Evolutionary conservation across 2,113 vertebrate species (phyloP).

Genomic region (Eretmochelys imbricata): DNA sequence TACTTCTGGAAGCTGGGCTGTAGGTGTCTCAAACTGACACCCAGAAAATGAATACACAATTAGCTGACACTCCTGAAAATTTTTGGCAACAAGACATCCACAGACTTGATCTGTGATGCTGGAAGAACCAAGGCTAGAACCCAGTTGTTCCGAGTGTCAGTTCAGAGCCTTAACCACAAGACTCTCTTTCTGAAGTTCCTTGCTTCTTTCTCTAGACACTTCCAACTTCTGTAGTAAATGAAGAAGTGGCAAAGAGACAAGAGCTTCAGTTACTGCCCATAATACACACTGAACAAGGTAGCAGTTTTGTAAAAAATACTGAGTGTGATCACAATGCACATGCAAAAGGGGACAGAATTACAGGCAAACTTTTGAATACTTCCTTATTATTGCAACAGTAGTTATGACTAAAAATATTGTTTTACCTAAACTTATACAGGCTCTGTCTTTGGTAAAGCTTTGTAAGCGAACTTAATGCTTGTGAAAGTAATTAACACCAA

Average conservation of each 20-base stretch:
- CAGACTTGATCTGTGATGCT: too few relatives aligned
- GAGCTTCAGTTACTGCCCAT: background rate
- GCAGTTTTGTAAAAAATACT: background rate
- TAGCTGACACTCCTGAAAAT: conserved; percentile 32
- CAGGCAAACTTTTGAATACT: background rate
- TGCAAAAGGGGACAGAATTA: background rate
- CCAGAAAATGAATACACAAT: conserved; percentile 16
- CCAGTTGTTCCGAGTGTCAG: background rate
- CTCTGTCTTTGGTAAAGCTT: background rate
- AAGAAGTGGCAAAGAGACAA: too few relatives aligned
- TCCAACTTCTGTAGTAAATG: background rate
- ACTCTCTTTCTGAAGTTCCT: background rate
- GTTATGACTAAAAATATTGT: background rate
- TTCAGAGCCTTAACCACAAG: background rate
- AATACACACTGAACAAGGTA: conserved; percentile 8
- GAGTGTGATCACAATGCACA: background rate
- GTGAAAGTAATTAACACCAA: background rate
- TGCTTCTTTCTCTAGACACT: background rate
- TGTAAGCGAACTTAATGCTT: background rate
- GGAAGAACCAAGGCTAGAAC: background rate
- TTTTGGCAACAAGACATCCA: conserved; percentile 19
- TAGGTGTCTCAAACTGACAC: conserved; percentile 23
- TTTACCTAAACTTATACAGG: conserved; percentile 7
- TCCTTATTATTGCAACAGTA: background rate
- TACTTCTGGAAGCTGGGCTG: conserved; percentile 43